Evolutionary conservation across 2,113 vertebrate genomes (phyloP), one percentile per base, ranked within the genome.

Genomic region (Malurus alboscapulatus): DNA sequence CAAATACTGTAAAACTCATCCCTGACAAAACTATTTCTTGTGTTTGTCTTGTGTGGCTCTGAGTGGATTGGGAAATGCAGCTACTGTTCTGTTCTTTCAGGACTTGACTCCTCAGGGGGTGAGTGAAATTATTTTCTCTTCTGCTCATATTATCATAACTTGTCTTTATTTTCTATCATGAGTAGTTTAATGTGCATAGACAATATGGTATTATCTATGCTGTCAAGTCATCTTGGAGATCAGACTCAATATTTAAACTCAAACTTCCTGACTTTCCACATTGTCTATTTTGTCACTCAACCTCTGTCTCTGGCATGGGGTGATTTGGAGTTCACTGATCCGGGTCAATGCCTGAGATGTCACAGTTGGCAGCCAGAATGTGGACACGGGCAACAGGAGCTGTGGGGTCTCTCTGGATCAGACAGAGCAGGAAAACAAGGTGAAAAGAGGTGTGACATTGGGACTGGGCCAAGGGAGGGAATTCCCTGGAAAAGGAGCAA

Each of bases 361-460:
- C 34, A 59, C 6, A 42, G 11, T 12, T 47, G 13, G 8, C 42
- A 86, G 30, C 9, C 25, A 10, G 24, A 38, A 6, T 9, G 36
- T 10, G 17, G 57, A 14, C 4, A 27, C 1, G 3, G 36, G 22
- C 57, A 57, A 12, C n/a, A 36, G 57, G 32, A 79, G 9, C 34
- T 40, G 2, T 1, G 0, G 10, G 14, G 2, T 32, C 36, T 74
- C 1, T 2, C 71, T 80, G 53, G 40, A 55, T 68, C 5, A 58
- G 58, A 5, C 17, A 38, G 72, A 63, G 34, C 9, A 59, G 40
- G 19, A 81, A 58, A 92, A 65, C 32, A 10, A 21, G 8, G 29
- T 14, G 8, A 62, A 50, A 16, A 2, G 3, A 42, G 11, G 8
- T 0, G 0, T 29, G 29, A 66, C 1, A 2, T 16, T 67, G 40